These are phyloP conservation scores for Chrysoperla carnea DNA, from an alignment of 1,140 invertebrate genomes.

Conservation along the genomic window DNA sequence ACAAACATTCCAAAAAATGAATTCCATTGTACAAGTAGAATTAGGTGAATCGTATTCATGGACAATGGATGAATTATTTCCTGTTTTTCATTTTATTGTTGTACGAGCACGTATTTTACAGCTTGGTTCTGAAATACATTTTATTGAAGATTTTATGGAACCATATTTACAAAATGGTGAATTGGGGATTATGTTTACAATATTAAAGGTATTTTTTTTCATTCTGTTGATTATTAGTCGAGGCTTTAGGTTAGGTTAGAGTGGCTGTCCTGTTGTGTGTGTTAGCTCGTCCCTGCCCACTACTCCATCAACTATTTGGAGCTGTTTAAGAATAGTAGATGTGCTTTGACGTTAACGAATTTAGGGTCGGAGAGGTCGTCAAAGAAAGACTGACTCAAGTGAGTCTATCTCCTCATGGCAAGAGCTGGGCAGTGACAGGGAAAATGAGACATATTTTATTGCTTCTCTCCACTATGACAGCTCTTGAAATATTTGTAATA, in stretches of 20 bases:
- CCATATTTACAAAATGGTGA: slow-evolving; percentile 54
- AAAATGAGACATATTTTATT: too few relatives aligned
- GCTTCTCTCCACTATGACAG: too few relatives aligned
- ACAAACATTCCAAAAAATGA: slow-evolving; percentile 62
- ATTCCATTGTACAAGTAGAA: slow-evolving; percentile 37
- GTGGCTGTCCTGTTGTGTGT: too few relatives aligned
- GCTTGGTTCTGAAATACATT: slow-evolving; percentile 69
- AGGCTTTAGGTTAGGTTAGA: too few relatives aligned
- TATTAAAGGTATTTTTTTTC: slow-evolving; percentile 37
- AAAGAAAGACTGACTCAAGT: too few relatives aligned
- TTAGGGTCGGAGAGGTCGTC: too few relatives aligned
- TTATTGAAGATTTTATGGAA: slow-evolving; percentile 71
- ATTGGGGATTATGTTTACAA: slow-evolving; percentile 71
- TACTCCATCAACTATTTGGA: too few relatives aligned
- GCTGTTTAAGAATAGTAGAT: too few relatives aligned
- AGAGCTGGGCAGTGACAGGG: too few relatives aligned
- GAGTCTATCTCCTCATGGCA: too few relatives aligned
- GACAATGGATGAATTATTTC: slow-evolving; percentile 76
- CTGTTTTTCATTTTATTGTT: slow-evolving; percentile 71
- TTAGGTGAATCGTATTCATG: slow-evolving; percentile 41
- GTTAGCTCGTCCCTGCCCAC: neutral
- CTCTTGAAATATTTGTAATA: too few relatives aligned
- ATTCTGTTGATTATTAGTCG: slow-evolving; percentile 3
- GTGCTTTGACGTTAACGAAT: too few relatives aligned
- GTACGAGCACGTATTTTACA: slow-evolving; percentile 62